phyloP scores from a whole-genome alignment of 2,797 vertebrate species.

The Takifugu rubripes region DNA sequence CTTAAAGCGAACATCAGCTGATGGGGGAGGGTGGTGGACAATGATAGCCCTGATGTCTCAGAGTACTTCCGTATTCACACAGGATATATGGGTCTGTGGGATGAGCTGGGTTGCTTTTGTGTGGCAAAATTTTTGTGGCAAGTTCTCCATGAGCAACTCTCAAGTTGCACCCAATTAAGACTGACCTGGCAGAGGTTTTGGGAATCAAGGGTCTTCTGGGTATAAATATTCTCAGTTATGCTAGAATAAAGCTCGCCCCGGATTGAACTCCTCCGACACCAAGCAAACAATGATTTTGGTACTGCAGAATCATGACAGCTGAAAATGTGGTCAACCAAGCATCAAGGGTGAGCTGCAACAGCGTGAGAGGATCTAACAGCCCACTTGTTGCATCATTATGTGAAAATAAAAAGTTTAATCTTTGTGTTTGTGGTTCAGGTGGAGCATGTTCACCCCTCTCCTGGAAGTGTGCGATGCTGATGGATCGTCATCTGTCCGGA shows the following conservation, averaged over 20 bases:
- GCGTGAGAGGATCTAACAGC: slow-evolving; percentile 35
- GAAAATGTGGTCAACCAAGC: slow-evolving; percentile 61
- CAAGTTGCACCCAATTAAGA: slow-evolving; percentile 42
- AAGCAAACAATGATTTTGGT: slow-evolving; percentile 50
- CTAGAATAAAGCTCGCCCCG: slow-evolving; percentile 53
- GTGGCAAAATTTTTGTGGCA: no score
- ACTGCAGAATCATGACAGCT: slow-evolving; percentile 60
- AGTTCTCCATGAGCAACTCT: slow-evolving; percentile 37
- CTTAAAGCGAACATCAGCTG: slow-evolving; percentile 37
- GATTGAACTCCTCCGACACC: slow-evolving; percentile 45
- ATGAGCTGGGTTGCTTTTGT: slow-evolving; percentile 41
- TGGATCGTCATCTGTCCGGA: slow-evolving; percentile 37
- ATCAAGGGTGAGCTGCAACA: slow-evolving; percentile 35
- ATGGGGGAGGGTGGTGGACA: slow-evolving; percentile 3
- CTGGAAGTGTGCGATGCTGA: slow-evolving; percentile 60
- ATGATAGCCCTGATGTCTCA: slow-evolving; percentile 8
- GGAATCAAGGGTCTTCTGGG: slow-evolving; percentile 39
- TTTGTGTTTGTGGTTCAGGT: slow-evolving; percentile 51
- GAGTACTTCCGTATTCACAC: slow-evolving; percentile 31
- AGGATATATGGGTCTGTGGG: slow-evolving; percentile 47
- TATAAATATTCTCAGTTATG: slow-evolving; percentile 61
- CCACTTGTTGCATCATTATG: slow-evolving; percentile 23
- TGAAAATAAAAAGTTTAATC: slow-evolving; percentile 3
- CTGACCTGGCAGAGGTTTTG: slow-evolving; percentile 45
- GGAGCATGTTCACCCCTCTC: slow-evolving; percentile 76